Conservation (phyloP, 2,888 invertebrate species). For the Brenthis ino region DNA sequence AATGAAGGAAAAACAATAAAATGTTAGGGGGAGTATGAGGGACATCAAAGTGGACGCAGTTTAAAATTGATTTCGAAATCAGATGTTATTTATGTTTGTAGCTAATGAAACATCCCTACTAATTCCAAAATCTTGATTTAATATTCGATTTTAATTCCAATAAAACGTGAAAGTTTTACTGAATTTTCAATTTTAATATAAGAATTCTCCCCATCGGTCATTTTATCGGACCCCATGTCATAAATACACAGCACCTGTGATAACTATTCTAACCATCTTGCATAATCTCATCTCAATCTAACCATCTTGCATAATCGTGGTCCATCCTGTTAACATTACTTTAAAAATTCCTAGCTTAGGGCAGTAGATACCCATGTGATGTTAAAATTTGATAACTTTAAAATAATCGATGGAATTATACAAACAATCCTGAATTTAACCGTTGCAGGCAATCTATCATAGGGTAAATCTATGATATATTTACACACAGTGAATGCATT, state of each 20-base stretch:
- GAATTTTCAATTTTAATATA: constrained; percentile 63
- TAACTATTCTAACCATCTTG: constrained; percentile 54
- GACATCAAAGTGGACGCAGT: constrained; percentile 61
- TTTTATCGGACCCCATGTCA: constrained; percentile 44
- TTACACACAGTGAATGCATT: constrained; percentile 79
- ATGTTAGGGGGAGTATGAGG: constrained; percentile 53
- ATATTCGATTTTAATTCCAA: constrained; percentile 1
- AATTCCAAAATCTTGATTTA: too few relatives aligned
- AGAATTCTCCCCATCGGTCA: constrained; percentile 59
- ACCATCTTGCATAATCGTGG: constrained; percentile 39
- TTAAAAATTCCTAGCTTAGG: constrained; percentile 54
- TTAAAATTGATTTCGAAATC: constrained; percentile 69
- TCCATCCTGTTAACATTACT: constrained; percentile 48
- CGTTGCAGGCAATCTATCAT: constrained; percentile 71
- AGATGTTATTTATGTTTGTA: constrained; percentile 22
- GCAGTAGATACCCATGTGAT: constrained; percentile 34
- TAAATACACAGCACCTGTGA: constrained; percentile 64
- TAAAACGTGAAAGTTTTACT: constrained; percentile 46
- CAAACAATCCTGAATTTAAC: constrained; percentile 45
- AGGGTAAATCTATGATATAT: constrained; percentile 80
- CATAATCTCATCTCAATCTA: constrained; percentile 41
- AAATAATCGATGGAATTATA: constrained; percentile 18
- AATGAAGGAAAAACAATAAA: constrained; percentile 80
- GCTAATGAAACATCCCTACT: not conserved
- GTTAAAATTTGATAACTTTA: constrained; percentile 20